Conservation (phyloP, 1,140 invertebrate species). For the Chrysopa pallens region DNA sequence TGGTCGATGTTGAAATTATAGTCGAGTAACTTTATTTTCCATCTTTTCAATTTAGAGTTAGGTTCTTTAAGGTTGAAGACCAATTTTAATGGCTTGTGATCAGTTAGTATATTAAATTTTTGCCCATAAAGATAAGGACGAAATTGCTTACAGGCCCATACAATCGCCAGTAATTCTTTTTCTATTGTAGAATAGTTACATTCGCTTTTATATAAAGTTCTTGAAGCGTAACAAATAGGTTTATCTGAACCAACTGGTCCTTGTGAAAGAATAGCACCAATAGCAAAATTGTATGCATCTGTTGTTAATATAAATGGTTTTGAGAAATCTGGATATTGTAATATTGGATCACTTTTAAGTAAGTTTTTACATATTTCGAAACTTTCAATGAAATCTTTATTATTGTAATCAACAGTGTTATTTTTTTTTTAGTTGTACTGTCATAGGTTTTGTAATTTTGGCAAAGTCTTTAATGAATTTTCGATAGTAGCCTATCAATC, state of each 20-base stretch:
- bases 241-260: constrained; percentile 1
- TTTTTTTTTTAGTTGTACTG: too few species aligned
- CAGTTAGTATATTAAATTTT: constrained; percentile 14
- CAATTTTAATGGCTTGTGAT: constrained; percentile 20
- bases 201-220: background rate
- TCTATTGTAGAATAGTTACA: constrained; percentile 9
- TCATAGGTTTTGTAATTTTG: too few species aligned
- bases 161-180: constrained; percentile 17
- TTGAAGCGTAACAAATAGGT: constrained; percentile 2
- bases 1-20: constrained; percentile 19
- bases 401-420: constrained; percentile 2
- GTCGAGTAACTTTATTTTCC: constrained; percentile 4
- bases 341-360: constrained; percentile 6
- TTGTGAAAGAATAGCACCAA: constrained; percentile 6
- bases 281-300: constrained; percentile 3
- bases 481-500: too few species aligned
- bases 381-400: background rate
- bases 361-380: constrained; percentile 7
- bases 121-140: constrained; percentile 15
- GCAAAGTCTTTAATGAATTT: too few species aligned
- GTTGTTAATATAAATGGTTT: constrained; percentile 5
- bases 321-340: constrained; percentile 7
- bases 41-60: constrained; percentile 18
- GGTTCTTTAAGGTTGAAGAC: constrained; percentile 18
- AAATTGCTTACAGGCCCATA: constrained; percentile 14